These are phyloP conservation scores for Orthonyx spaldingii DNA, from an alignment of 2,113 vertebrate genomes.

Conservation along the genomic window DNA sequence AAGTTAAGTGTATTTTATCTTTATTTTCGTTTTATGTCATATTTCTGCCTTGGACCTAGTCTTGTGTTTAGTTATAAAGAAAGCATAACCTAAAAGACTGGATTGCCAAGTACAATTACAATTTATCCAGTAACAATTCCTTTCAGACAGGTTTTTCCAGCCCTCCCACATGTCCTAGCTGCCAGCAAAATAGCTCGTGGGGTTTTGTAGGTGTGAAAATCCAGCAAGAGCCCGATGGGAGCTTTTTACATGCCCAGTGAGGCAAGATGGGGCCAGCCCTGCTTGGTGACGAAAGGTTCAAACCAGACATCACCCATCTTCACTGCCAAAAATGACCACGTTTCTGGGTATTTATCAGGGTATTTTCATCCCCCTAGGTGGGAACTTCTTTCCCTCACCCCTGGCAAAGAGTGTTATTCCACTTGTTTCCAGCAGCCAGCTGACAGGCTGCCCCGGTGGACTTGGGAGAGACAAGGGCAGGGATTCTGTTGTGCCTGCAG, in stretches of 20 bases:
- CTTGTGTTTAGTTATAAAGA: not conserved
- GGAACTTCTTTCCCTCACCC: not conserved
- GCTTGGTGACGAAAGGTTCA: not conserved
- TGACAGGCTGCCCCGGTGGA: not conserved
- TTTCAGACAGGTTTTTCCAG: not conserved
- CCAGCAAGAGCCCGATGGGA: not conserved
- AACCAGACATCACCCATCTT: not conserved
- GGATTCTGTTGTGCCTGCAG: not conserved
- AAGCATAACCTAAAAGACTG: not conserved
- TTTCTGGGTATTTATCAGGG: not conserved
- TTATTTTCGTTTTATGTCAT: not conserved
- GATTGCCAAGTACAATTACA: not conserved
- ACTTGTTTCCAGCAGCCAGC: not conserved
- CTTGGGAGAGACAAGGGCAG: not conserved
- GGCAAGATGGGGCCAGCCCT: not conserved
- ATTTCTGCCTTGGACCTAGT: not conserved
- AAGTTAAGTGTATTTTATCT: not conserved
- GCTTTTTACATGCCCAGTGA: not conserved
- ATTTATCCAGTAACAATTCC: not conserved
- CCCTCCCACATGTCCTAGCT: not conserved
- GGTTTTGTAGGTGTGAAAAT: not conserved
- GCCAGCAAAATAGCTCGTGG: not conserved
- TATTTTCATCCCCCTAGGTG: not conserved
- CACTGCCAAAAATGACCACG: not conserved
- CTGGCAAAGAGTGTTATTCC: not conserved